Evolutionary conservation across 2,113 vertebrate species (phyloP), one percentile per base, ranked within the genome.

Genomic region (Phasianus colchicus): DNA sequence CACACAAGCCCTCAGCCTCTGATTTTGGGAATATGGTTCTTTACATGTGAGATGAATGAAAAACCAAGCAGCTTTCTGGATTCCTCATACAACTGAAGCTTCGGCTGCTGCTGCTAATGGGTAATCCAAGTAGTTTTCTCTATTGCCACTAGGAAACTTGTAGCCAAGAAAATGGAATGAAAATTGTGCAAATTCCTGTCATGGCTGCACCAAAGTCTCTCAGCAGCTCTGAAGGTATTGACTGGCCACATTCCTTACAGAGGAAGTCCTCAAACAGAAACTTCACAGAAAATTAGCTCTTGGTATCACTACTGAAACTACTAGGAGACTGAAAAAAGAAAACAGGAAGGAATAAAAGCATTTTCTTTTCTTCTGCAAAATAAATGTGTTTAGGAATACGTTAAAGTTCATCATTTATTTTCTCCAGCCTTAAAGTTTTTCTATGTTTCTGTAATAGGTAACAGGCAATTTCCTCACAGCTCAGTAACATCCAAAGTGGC

Each of bases 101-200:
- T 36, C 32, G 55, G 3, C 60, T 74, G 30, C 67, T 73, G 64
- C 43, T 73, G 40, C 32, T 86, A 88, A 88, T 4, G 30, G 50
- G 42, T 55, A 83, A 13, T n/a, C 29, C 27, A 61, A 36, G 61
- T 2, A 76, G 54, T 48, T 87, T 43, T 77, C 45, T 71, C n/a
- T 71, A 30, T 5, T 66, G 47, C 34, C 82, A 71, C 70, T 57
- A 66, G 12, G 38, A 83, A 96, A 95, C 47, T 52, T 91, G 75
- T 43, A 85, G 64, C 47, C 87, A 92, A 85, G 69, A 86, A 92
- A 77, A 15, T 20, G 9, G 52, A 86, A 88, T 45, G 34, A 89
- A 95, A 95, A 93, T 32, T 50, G 78, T 92, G 71, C 38, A 57
- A 88, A 91, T 81, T 93, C 79, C 65, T 83, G 21, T 73, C 61